These are phyloP conservation scores for Limenitis camilla DNA, from an alignment of 2,888 invertebrate species.

Conservation along the genomic window DNA sequence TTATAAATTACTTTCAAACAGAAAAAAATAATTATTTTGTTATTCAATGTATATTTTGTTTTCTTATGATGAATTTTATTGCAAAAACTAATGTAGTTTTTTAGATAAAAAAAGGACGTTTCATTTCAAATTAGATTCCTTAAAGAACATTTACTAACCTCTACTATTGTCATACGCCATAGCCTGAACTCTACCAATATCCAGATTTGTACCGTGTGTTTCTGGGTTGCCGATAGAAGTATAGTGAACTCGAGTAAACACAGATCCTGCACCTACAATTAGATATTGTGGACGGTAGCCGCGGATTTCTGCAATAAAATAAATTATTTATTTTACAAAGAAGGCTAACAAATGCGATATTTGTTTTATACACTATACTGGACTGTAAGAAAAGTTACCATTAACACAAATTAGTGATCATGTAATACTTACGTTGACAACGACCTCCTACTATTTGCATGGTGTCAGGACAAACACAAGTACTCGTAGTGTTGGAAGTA, in stretches of 20 bases:
- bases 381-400: too few relatives aligned
- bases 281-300: slow-evolving; percentile 59
- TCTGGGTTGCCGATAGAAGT: slow-evolving; percentile 79
- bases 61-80: too few relatives aligned
- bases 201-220: slow-evolving; percentile 57
- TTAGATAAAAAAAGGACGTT: too few relatives aligned
- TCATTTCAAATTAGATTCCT: too few relatives aligned
- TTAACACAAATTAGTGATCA: too few relatives aligned
- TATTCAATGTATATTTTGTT: too few relatives aligned
- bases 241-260: slow-evolving; percentile 77
- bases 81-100: too few relatives aligned
- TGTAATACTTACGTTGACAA: slow-evolving; percentile 46
- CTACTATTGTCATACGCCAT: slow-evolving; percentile 76
- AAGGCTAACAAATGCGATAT: too few relatives aligned
- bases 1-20: too few relatives aligned
- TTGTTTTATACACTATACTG: too few relatives aligned
- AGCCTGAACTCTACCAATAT: slow-evolving; percentile 75
- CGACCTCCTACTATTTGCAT: slow-evolving; percentile 73
- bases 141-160: slow-evolving; percentile 33
- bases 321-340: too few relatives aligned
- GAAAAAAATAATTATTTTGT: too few relatives aligned
- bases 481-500: slow-evolving; percentile 67
- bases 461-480: slow-evolving; percentile 86
- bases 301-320: slow-evolving; percentile 28
- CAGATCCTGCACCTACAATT: slow-evolving; percentile 73